Evolutionary conservation across 2,797 vertebrate genomes (phyloP).

Genomic region (Zalophus californianus): DNA sequence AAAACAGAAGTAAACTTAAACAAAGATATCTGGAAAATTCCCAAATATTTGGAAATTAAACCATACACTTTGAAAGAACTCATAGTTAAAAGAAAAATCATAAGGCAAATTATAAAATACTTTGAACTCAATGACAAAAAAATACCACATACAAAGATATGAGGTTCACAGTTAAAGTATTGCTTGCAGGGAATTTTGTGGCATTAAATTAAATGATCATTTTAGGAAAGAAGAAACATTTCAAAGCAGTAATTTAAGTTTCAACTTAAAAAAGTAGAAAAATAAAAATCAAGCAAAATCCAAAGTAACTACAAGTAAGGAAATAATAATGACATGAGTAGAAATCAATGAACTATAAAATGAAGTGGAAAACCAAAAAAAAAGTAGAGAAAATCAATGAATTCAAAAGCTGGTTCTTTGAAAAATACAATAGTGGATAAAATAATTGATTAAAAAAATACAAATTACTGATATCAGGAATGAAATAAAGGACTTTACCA

Average conservation of each 20-base stretch:
- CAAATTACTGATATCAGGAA: not conserved
- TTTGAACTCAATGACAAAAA: not conserved
- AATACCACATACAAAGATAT: not conserved
- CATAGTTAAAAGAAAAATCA: not conserved
- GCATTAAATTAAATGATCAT: not conserved
- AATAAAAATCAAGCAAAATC: not conserved
- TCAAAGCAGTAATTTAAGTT: not conserved
- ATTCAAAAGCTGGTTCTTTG: not conserved
- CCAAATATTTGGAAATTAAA: not conserved
- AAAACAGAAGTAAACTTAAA: not conserved
- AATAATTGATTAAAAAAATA: not conserved
- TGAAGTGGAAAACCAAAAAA: not conserved
- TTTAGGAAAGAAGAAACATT: not conserved
- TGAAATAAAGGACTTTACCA: not conserved
- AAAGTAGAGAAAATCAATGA: not conserved
- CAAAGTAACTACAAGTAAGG: not conserved
- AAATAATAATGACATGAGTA: not conserved
- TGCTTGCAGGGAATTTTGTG: not conserved
- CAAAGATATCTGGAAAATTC: not conserved
- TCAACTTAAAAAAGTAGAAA: not conserved
- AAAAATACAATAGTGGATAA: not conserved
- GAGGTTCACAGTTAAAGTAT: not conserved
- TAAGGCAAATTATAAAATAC: not conserved
- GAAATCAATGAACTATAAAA: not conserved
- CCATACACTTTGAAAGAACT: not conserved